These are phyloP conservation scores for Falco naumanni DNA, from an alignment of 2,797 vertebrate species.

Conservation along the genomic window DNA sequence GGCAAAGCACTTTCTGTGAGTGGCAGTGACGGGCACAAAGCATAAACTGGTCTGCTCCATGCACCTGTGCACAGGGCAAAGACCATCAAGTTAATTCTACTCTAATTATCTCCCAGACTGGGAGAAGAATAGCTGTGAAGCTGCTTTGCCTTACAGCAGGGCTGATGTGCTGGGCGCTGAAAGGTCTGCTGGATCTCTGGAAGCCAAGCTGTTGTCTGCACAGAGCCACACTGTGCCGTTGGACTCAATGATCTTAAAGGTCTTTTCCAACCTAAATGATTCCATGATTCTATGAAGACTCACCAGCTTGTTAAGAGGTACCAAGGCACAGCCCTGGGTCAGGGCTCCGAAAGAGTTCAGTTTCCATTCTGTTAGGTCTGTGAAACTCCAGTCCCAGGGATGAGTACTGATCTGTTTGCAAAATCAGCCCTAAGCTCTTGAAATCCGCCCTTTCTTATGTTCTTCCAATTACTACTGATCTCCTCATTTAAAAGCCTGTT, in stretches of 20 bases:
- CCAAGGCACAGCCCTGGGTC: not conserved
- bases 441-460: constrained; percentile 17
- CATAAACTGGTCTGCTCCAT: not conserved
- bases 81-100: not conserved
- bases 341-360: not conserved
- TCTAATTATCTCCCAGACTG: not conserved
- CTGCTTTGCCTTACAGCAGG: not conserved
- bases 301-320: constrained; percentile 4
- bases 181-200: not conserved
- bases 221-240: not conserved
- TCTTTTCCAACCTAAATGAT: too few relatives aligned
- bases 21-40: not conserved
- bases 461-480: not conserved
- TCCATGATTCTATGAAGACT: not conserved
- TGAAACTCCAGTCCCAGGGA: not conserved
- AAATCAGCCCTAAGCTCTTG: not conserved
- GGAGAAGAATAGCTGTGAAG: not conserved
- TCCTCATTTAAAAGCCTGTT: not conserved
- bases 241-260: too few relatives aligned
- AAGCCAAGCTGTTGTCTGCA: not conserved
- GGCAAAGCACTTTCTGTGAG: not conserved
- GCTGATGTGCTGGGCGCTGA: not conserved
- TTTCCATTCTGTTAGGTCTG: not conserved
- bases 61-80: not conserved
- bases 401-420: not conserved